Percentiles rank a stretch among this genome's conserved stretches.
Evolutionary conservation across 2,113 vertebrate genomes (phyloP).

Genomic region (Cinclus cinclus): DNA sequence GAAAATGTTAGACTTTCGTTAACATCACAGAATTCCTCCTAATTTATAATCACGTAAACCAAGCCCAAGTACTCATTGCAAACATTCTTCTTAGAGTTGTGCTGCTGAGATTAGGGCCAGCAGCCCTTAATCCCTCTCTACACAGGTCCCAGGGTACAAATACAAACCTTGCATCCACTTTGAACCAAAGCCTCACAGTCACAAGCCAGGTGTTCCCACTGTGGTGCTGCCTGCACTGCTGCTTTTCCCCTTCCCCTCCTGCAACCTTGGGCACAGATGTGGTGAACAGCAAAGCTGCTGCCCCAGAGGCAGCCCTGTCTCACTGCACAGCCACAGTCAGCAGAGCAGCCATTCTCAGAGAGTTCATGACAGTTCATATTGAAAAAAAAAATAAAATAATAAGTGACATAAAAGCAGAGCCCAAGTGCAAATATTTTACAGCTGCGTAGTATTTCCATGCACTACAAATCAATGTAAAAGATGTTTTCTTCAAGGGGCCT

Average conservation of each 20-base stretch:
- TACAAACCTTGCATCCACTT: background rate
- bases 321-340: background rate
- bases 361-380: conserved; percentile 23
- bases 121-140: background rate
- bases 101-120: background rate
- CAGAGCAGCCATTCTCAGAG: background rate
- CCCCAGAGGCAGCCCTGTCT: background rate
- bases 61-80: background rate
- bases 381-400: background rate
- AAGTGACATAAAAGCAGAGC: conserved; percentile 40
- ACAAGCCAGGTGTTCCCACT: rapidly evolving
- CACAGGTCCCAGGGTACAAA: background rate
- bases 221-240: background rate
- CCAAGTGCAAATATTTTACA: conserved; percentile 48
- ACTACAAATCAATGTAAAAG: conserved; percentile 65
- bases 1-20: background rate
- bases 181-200: background rate
- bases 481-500: conserved; percentile 69
- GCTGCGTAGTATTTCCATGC: conserved; percentile 31
- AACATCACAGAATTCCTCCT: background rate
- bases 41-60: background rate
- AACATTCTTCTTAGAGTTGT: background rate
- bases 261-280: rapidly evolving
- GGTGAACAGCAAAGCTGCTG: background rate
- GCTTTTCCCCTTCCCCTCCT: background rate